A percentile compares a stretch with the other conserved stretches of the same genome.
Evolutionary conservation across 2,113 vertebrate genomes (phyloP).

Genomic region (Neogobius melanostomus): DNA sequence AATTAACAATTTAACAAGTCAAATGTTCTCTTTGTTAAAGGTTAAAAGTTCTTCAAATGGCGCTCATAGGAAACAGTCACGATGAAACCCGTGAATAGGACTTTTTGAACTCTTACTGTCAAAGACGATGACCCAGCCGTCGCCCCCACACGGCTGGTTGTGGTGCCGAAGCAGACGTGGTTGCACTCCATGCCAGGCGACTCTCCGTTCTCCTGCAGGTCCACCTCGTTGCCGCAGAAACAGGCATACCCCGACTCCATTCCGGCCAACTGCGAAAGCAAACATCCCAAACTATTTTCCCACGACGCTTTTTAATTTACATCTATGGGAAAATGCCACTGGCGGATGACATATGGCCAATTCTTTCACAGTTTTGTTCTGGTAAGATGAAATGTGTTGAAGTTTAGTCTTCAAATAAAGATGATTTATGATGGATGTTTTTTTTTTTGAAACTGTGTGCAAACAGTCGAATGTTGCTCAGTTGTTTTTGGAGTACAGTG

Average conservation of each 20-base stretch:
- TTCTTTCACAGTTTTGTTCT: not conserved
- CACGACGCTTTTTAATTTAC: slow-evolving; percentile 12
- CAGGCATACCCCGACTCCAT: slow-evolving; percentile 97
- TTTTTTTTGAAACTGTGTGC: not conserved
- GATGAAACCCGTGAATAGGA: too few species aligned
- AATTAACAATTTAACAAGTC: too few species aligned
- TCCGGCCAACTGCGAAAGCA: slow-evolving; percentile 85
- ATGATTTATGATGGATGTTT: not conserved
- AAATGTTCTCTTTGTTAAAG: too few species aligned
- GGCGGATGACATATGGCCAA: not conserved
- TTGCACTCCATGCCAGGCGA: slow-evolving; percentile 92
- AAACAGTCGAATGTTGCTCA: not conserved
- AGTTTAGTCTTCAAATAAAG: slow-evolving; percentile 13
- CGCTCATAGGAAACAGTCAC: too few species aligned
- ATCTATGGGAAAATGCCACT: slow-evolving; percentile 16
- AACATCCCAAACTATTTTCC: slow-evolving; percentile 29
- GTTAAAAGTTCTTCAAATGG: too few species aligned
- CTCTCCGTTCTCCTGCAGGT: slow-evolving; percentile 84
- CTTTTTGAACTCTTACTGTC: slow-evolving; percentile 83
- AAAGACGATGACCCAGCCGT: slow-evolving; percentile 95
- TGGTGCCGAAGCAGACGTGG: slow-evolving; percentile 96
- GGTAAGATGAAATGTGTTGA: not conserved
- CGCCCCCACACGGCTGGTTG: slow-evolving; percentile 93
- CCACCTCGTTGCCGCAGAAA: slow-evolving; percentile 93
- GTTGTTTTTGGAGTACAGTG: slow-evolving; percentile 8